Evolutionary conservation across 1,140 invertebrate genomes (phyloP), one percentile per base, ranked within the genome.

Genomic region (Heliothis virescens): DNA sequence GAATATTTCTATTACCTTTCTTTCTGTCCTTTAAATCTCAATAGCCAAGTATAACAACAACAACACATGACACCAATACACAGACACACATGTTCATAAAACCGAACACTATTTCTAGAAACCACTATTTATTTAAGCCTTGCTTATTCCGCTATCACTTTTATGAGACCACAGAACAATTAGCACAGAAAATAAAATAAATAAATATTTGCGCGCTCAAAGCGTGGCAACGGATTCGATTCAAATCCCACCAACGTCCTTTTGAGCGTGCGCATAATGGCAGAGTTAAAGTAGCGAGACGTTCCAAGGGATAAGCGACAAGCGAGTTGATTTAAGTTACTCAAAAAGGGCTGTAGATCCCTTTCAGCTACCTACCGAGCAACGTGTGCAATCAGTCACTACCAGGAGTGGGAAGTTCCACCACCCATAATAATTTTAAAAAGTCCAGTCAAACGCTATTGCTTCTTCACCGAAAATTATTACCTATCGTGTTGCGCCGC

Each of bases 221-320:
- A 76, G 12, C 63, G 63, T 57, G n/a, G 29, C 63, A 78, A 78
- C 75, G 62, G 75, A 21, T 76, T 71, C 62, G 57, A 71, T 82
- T 69, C 52, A 76, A 79, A 79, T 67, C 59, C 29, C 34, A 76
- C 77, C 74, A 76, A 77, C 77, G 77, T 79, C 67, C 81, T 62
- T 80, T 63, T 75, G 67, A 48, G 41, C 55, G 13, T 12, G 72
- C 55, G 71, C 73, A 80, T 82, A 73, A 72, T 63, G 71, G 63
- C 72, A n/a, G 63, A 82, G 48, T 82, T 81, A 50, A 81, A 82
- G 63, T 77, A 79, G 74, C 69, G 72, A 60, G 71, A 13, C 83
- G 80, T n/a, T 4, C 4, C 73, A 82, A 83, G 69, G 50, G 11
- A 62, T 26, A 50, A 53, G 55, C 50, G 34, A 62, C 15, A 16